Evolutionary conservation across 2,888 invertebrate species (phyloP), one percentile per base, ranked within the genome.

Genomic region (Apamea anceps): DNA sequence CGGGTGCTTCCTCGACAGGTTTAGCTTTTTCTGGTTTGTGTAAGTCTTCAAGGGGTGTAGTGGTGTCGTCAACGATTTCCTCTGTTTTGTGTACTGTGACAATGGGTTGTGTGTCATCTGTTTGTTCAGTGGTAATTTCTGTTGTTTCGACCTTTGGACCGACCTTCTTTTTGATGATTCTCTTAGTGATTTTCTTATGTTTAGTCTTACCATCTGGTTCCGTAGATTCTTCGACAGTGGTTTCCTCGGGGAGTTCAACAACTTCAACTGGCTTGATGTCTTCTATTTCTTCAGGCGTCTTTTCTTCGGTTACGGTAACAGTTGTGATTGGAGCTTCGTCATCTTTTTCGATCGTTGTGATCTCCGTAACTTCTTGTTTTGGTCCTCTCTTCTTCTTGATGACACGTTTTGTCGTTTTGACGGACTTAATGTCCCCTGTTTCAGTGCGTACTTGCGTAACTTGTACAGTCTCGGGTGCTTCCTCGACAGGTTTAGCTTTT

Each of bases 11-110:
- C n/a, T 67, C 67, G 10, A 67, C 15, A 0, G 5, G 1, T 67
- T 15, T 67, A 4, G 67, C 67, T 15, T 7, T n/a, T 1, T 42
- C n/a, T 67, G 67, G n/a, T n/a, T 25, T 67, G n/a, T 67, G n/a
- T 42, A 42, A 18, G 4, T 42, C n/a, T n/a, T 42, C 42, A 2
- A 67, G n/a, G 8, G 67, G 67, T 42, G 25, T 67, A 0, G 67
- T 42, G 8, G 42, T 42, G 8, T 67, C 67, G 15, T 67, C 42
- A 67, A 67, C n/a, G 1, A 67, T 8, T n/a, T 67, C 67, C 1
- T 67, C 67, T 42, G 67, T 67, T 42, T 67, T 67, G n/a, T 67
- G 67, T 42, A 67, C 67, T n/a, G 67, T 67, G 42, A 42, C 15
- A 3, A n/a, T 67, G 8, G 67, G 67, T 42, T 67, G 25, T 42